Percentiles rank a stretch among this genome's conserved stretches.
These are phyloP conservation scores for Ophiodon elongatus DNA, from an alignment of 2,113 vertebrate genomes.

Conservation along the genomic window DNA sequence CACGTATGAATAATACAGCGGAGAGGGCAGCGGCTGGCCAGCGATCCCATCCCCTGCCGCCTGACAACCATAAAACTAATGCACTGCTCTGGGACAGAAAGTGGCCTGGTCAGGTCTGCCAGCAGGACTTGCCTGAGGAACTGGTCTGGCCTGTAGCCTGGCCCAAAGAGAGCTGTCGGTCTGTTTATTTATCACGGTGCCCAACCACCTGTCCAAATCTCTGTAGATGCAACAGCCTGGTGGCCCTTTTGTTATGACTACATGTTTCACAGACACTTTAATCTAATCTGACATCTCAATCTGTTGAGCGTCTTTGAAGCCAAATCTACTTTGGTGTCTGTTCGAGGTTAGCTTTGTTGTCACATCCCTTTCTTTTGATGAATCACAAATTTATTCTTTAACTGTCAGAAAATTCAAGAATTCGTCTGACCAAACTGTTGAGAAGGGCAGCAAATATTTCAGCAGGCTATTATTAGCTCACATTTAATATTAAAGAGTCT, in stretches of 20 bases:
- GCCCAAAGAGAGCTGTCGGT: slow-evolving; percentile 53
- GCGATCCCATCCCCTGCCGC: slow-evolving; percentile 80
- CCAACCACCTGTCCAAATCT: slow-evolving; percentile 69
- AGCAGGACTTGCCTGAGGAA: slow-evolving; percentile 58
- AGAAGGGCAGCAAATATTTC: slow-evolving; percentile 19
- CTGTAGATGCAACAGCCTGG: slow-evolving; percentile 73
- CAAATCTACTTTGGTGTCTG: slow-evolving; percentile 65
- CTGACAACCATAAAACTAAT: slow-evolving; percentile 86
- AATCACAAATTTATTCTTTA: slow-evolving; percentile 19
- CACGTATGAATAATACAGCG: slow-evolving; percentile 88
- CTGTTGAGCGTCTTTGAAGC: slow-evolving; percentile 78
- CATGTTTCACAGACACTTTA: slow-evolving; percentile 73
- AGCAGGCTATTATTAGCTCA: slow-evolving; percentile 11
- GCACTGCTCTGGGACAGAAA: slow-evolving; percentile 78
- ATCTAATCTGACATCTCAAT: slow-evolving; percentile 80
- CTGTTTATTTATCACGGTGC: slow-evolving; percentile 54
- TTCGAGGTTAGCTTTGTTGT: slow-evolving; percentile 63
- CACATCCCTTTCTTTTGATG: slow-evolving; percentile 61
- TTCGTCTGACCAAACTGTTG: slow-evolving; percentile 4
- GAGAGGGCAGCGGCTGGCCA: slow-evolving; percentile 80
- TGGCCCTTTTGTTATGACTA: slow-evolving; percentile 74
- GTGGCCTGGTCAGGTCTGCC: slow-evolving; percentile 59
- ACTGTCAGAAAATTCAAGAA: slow-evolving; percentile 30
- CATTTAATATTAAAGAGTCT: slow-evolving; percentile 5
- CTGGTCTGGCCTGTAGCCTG: slow-evolving; percentile 43